A percentile compares a stretch with the other conserved stretches of the same genome.
Conservation (phyloP, 64 coral and sea anemone genomes). For the Actinia tenebrosa region DNA sequence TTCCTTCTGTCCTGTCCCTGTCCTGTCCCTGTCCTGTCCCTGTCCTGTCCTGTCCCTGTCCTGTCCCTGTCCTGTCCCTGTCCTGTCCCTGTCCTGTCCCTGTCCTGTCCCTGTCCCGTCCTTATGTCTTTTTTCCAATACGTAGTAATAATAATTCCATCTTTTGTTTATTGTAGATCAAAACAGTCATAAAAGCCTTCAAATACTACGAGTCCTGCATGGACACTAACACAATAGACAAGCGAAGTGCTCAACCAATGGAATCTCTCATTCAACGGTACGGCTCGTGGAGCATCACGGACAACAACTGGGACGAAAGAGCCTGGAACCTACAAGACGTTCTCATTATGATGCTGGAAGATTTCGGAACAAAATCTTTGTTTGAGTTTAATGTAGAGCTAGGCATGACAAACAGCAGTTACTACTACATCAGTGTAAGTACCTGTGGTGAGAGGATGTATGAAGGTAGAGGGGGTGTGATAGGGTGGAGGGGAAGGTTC, state of each 20-base stretch:
- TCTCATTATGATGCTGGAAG: conserved; percentile 11
- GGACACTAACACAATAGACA: conserved; percentile 17
- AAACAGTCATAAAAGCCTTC: conserved; percentile 43
- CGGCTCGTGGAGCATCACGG: conserved; percentile 55
- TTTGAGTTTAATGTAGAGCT: conserved; percentile 39
- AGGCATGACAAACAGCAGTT: conserved; percentile 13
- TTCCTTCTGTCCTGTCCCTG: not conserved
- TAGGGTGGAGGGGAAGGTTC: too few relatives aligned
- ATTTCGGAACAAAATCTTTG: conserved; percentile 30
- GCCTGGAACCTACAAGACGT: conserved; percentile 32
- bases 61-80: not conserved
- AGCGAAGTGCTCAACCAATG: conserved; percentile 14
- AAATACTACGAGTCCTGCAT: conserved; percentile 59
- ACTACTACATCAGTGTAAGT: conserved; percentile 43
- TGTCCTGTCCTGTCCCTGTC: not conserved
- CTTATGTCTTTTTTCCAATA: not conserved
- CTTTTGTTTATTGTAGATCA: conserved; percentile 8
- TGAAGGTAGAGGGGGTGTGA: too few relatives aligned
- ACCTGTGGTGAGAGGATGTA: not conserved
- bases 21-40: too few relatives aligned
- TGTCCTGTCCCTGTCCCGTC: not conserved
- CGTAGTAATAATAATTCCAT: not conserved
- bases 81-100: too few relatives aligned
- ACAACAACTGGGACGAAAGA: conserved; percentile 26
- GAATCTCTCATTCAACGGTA: conserved; percentile 22